Evolutionary conservation across 2,797 vertebrate genomes (phyloP), one percentile per base, ranked within the genome.

Genomic region (Periparus ater): DNA sequence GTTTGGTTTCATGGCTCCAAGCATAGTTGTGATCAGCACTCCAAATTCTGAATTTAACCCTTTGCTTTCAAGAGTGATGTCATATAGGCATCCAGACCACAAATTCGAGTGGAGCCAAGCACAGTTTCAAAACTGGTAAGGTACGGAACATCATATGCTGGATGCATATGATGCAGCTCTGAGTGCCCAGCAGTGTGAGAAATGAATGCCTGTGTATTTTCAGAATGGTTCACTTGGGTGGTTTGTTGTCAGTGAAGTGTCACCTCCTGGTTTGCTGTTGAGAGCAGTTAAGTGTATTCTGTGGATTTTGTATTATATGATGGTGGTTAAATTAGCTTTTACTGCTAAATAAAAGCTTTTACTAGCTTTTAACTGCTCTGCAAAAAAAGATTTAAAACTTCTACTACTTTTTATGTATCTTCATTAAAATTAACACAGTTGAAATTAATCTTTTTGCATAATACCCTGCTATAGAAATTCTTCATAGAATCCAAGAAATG

Each of bases 41-140:
- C 99, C 99, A 23, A 99, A 99, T 96, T 98, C 97, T 7, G 99
- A 99, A 51, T 99, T 98, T 96, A 99, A 99, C 93, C 92, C 97
- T 22, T 96, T 99, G 55, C 93, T 99, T 47, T 98, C 98, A 36
- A 95, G 97, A 82, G 85, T 98, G 62, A 91, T 50, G 4, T 96
- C 98, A 36, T 98, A 98, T 90, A 98, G 99, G 91, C 97, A 99
- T 95, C 92, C 93, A 10, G 99, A 99, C 96, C 99, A 99, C 97
- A 99, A 99, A 96, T 99, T 99, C 92, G 99, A 99, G 95, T 99
- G 99, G 99, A 98, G 92, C 85, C 98, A 98, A 97, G 92, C 80
- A 9, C 98, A 99, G 29, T 99, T 99, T 97, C 98, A 98, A 96
- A 98, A 96, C 60, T 99, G 99, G 99, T 99, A 87, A 95, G 98